phyloP scores from a whole-genome alignment of 2,888 invertebrate species.

The Elegia similella region DNA sequence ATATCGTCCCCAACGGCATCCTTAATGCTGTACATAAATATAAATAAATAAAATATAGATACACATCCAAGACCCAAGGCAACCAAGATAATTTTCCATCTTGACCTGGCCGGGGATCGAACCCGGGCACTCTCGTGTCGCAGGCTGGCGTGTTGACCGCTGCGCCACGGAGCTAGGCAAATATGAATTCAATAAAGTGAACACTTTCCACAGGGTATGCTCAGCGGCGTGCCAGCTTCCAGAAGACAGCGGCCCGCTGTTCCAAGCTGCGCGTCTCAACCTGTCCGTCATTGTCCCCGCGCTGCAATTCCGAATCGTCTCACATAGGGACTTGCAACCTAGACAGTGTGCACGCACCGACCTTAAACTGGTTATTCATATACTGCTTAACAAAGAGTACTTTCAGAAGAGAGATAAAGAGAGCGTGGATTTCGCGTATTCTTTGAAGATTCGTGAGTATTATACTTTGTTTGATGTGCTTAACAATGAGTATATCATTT shows the following conservation, averaged over 20 bases:
- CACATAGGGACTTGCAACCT: slow-evolving; percentile 27
- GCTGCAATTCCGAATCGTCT: slow-evolving; percentile 38
- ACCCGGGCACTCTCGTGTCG: too few species aligned
- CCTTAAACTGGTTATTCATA: slow-evolving; percentile 42
- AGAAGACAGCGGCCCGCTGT: slow-evolving; percentile 43
- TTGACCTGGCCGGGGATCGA: too few species aligned
- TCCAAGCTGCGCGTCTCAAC: slow-evolving; percentile 50
- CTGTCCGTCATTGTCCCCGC: slow-evolving; percentile 31
- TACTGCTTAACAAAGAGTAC: slow-evolving; percentile 43
- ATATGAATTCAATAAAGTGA: too few species aligned
- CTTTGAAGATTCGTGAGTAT: slow-evolving; percentile 56
- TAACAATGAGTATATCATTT: too few species aligned
- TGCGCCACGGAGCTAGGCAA: too few species aligned
- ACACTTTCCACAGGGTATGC: slow-evolving; percentile 50
- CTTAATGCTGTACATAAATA: too few species aligned
- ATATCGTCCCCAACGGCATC: too few species aligned
- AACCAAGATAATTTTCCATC: too few species aligned
- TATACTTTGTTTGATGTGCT: background rate
- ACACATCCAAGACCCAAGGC: too few species aligned
- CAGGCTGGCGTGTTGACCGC: too few species aligned
- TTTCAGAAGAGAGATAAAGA: slow-evolving; percentile 38
- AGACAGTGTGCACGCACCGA: slow-evolving; percentile 51
- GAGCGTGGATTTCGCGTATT: slow-evolving; percentile 43
- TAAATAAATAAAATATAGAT: too few species aligned
- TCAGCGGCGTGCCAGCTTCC: slow-evolving; percentile 66